Percentiles rank a stretch among this genome's conserved stretches.
phyloP scores from a whole-genome alignment of 2,888 invertebrate species.

The Lingula anatina region DNA sequence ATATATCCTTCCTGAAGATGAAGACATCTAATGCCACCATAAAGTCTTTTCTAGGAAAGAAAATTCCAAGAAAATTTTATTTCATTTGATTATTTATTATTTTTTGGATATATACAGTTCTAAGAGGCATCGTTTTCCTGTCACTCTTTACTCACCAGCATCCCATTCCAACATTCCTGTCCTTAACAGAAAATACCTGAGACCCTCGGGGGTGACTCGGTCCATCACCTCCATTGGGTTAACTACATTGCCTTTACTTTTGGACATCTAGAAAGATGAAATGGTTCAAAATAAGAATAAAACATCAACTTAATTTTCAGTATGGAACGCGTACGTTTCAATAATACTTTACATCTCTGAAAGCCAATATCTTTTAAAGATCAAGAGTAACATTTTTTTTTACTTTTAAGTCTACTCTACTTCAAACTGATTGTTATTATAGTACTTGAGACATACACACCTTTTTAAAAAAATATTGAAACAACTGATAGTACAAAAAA shows the following conservation, averaged over 20 bases:
- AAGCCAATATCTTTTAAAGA: too few relatives aligned
- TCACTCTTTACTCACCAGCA: constrained; percentile 80
- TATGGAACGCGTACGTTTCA: neutral
- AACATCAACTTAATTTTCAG: neutral
- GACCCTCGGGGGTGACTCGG: constrained; percentile 60
- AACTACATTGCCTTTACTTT: constrained; percentile 86
- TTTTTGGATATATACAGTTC: constrained; percentile 85
- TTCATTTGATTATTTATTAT: too few relatives aligned
- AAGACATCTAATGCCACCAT: too few relatives aligned
- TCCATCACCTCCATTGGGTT: constrained; percentile 65
- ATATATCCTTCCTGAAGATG: constrained; percentile 85
- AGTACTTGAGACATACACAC: too few relatives aligned
- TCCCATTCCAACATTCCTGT: constrained; percentile 87
- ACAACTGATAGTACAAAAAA: too few relatives aligned
- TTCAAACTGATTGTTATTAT: too few relatives aligned
- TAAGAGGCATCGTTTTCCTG: constrained; percentile 82
- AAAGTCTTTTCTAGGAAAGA: too few relatives aligned
- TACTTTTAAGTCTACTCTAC: too few relatives aligned
- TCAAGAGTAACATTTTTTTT: too few relatives aligned
- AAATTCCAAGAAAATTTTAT: too few relatives aligned
- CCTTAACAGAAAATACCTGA: constrained; percentile 69
- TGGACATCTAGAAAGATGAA: constrained; percentile 72
- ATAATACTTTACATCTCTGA: too few relatives aligned
- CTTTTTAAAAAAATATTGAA: too few relatives aligned
- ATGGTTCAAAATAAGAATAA: constrained; percentile 2